A percentile compares a stretch with the other conserved stretches of the same genome.
Evolutionary conservation across 2,888 invertebrate genomes (phyloP).

Genomic region (Latheticus oryzae): DNA sequence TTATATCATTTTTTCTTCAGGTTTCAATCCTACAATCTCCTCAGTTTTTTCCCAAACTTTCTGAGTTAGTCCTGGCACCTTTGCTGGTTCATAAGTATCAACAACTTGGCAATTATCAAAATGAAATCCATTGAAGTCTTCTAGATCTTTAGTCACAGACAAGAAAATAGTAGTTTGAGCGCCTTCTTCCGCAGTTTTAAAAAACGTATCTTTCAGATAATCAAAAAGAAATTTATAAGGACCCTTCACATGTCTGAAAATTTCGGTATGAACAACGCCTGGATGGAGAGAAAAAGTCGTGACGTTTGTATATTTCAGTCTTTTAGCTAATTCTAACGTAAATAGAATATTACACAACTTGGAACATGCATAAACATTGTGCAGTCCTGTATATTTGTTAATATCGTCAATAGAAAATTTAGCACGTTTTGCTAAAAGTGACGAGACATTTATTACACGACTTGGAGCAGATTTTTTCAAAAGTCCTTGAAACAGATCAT

Average conservation of each 20-base stretch:
- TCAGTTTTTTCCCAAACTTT: slow-evolving; percentile 38
- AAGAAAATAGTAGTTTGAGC: slow-evolving; percentile 57
- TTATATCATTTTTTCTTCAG: too few species aligned
- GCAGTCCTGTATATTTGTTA: slow-evolving; percentile 39
- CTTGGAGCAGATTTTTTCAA: slow-evolving; percentile 39
- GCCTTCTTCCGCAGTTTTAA: slow-evolving; percentile 53
- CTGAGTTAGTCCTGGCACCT: slow-evolving; percentile 4
- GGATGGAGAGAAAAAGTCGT: slow-evolving; percentile 54
- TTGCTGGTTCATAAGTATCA: slow-evolving; percentile 12
- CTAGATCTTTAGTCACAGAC: slow-evolving; percentile 52
- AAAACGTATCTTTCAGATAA: slow-evolving; percentile 2
- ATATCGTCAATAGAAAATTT: slow-evolving; percentile 46
- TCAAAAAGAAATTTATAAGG: slow-evolving; percentile 37
- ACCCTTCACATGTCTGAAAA: slow-evolving; percentile 3
- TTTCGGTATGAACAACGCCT: slow-evolving; percentile 39
- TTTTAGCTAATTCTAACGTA: slow-evolving; percentile 39
- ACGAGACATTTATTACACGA: slow-evolving; percentile 50
- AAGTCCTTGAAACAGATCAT: too few species aligned
- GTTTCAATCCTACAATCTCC: slow-evolving; percentile 26
- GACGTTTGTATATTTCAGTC: slow-evolving; percentile 49
- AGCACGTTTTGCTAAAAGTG: slow-evolving; percentile 18
- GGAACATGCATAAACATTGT: slow-evolving; percentile 42
- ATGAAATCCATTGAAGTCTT: slow-evolving; percentile 50
- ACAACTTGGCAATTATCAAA: slow-evolving; percentile 22
- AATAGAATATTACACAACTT: slow-evolving; percentile 55